A percentile compares a stretch with the other conserved stretches of the same genome.
Evolutionary conservation across 2,888 invertebrate genomes (phyloP).

Genomic region (Hedychridium roseum): DNA sequence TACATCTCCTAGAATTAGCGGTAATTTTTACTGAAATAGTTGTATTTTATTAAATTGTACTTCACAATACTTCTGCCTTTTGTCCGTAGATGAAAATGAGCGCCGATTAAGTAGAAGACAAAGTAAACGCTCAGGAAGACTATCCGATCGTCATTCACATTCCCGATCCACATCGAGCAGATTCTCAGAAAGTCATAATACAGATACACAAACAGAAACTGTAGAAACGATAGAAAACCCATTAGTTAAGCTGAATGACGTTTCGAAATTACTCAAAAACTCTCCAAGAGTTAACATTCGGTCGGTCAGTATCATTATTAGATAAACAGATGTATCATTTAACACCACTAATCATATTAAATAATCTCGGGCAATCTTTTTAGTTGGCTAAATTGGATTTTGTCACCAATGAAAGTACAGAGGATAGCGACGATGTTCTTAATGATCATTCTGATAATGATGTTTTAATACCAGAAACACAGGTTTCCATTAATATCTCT

Average conservation of each 20-base stretch:
- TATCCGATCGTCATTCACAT: constrained; percentile 36
- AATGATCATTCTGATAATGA: constrained; percentile 6
- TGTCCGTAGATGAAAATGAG: constrained; percentile 35
- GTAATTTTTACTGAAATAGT: constrained; percentile 27
- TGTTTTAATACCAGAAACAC: constrained; percentile 9
- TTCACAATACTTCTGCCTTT: constrained; percentile 2
- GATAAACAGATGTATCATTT: background rate
- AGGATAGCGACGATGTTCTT: constrained; percentile 9
- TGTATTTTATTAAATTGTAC: background rate
- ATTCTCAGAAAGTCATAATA: constrained; percentile 22
- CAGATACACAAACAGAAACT: constrained; percentile 12
- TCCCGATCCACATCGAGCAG: constrained; percentile 38
- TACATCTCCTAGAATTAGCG: constrained; percentile 37
- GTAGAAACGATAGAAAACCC: constrained; percentile 44
- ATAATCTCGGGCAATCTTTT: background rate
- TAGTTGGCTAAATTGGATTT: background rate
- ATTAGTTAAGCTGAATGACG: constrained; percentile 53
- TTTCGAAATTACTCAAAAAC: constrained; percentile 52
- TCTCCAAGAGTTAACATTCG: constrained; percentile 51
- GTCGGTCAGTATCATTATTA: constrained; percentile 31
- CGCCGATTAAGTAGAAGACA: constrained; percentile 33
- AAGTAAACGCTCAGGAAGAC: constrained; percentile 37
- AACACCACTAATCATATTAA: background rate
- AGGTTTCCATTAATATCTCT: background rate
- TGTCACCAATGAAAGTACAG: constrained; percentile 3